phyloP scores from a whole-genome alignment of 2,888 invertebrate genomes.

The Perizoma affinitatum region DNA sequence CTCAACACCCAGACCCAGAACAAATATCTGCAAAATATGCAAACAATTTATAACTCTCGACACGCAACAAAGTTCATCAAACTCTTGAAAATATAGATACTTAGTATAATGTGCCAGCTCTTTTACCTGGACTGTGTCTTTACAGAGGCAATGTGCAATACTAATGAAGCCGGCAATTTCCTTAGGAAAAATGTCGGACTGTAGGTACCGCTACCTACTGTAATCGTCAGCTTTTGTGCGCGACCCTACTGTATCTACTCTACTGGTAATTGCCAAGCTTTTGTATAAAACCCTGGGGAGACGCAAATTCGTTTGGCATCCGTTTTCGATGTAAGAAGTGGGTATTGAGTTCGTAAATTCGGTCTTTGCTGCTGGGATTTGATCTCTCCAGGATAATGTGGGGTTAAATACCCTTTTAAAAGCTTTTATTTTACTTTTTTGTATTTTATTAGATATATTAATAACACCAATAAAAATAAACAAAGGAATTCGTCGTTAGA shows the following conservation, averaged over 20 bases:
- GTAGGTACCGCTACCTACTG: slow-evolving; percentile 18
- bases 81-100: too few species aligned
- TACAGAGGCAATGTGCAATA: slow-evolving; percentile 10
- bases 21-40: too few species aligned
- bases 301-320: slow-evolving; percentile 4
- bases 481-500: too few species aligned
- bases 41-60: too few species aligned
- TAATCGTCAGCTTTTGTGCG: slow-evolving; percentile 13
- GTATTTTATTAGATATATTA: too few species aligned
- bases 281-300: slow-evolving; percentile 8
- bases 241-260: not conserved
- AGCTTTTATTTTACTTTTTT: too few species aligned
- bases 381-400: not conserved
- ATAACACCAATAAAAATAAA: too few species aligned
- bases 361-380: not conserved
- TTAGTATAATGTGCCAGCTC: not conserved
- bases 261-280: slow-evolving; percentile 11
- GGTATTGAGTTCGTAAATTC: slow-evolving; percentile 7
- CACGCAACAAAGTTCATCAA: too few species aligned
- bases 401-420: not conserved
- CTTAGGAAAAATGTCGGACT: not conserved
- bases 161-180: slow-evolving; percentile 17
- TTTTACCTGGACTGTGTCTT: not conserved
- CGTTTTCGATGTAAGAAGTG: slow-evolving; percentile 6
- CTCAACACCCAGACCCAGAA: too few species aligned